Conservation (phyloP, 2,113 vertebrate genomes). For the Prunella fulvescens region DNA sequence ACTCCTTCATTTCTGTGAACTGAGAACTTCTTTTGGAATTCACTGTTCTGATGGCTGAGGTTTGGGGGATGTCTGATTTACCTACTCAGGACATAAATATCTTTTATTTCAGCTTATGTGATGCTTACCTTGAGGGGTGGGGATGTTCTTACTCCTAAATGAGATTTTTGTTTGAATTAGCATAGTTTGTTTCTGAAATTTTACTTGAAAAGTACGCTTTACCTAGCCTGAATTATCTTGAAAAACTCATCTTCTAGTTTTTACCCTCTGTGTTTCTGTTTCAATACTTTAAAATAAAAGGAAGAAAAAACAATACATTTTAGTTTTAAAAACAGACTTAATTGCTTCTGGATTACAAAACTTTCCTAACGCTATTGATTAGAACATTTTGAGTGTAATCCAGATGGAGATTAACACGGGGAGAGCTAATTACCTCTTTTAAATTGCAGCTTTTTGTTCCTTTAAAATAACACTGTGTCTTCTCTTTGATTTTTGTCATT, state of each 20-base stretch:
- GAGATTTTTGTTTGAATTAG: not conserved
- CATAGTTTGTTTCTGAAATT: not conserved
- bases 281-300: not conserved
- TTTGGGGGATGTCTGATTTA: not conserved
- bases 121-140: not conserved
- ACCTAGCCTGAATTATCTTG: not conserved
- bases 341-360: not conserved
- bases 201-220: accelerated
- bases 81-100: not conserved
- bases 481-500: constrained; percentile 16
- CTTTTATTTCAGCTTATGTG: not conserved
- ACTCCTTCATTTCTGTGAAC: not conserved
- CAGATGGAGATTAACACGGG: not conserved
- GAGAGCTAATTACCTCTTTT: not conserved
- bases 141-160: not conserved
- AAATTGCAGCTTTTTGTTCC: not conserved
- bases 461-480: not conserved
- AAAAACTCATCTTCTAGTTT: not conserved
- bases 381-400: not conserved
- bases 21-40: not conserved
- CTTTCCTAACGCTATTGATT: not conserved
- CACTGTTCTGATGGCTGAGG: not conserved
- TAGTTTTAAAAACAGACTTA: not conserved
- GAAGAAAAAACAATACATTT: not conserved
- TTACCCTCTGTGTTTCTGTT: not conserved